These are phyloP conservation scores for Podotricha telesiphe DNA, from an alignment of 2,888 invertebrate genomes.

Conservation along the genomic window DNA sequence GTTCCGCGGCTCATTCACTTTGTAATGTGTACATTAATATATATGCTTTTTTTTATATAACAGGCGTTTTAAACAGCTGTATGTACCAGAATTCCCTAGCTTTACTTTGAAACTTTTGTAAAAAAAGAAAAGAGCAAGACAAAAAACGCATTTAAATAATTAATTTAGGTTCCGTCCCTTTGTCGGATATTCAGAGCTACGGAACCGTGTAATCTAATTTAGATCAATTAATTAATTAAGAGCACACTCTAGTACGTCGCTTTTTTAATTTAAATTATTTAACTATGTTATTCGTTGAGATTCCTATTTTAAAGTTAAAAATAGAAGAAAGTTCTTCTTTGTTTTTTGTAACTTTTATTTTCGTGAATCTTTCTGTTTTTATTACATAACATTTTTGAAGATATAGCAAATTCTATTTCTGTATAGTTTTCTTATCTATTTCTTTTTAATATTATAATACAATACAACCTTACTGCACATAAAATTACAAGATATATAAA, in stretches of 20 bases:
- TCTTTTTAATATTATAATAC: too few relatives aligned
- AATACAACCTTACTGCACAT: too few relatives aligned
- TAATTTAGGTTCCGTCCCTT: slow-evolving; percentile 46
- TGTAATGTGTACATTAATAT: too few relatives aligned
- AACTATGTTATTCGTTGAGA: slow-evolving; percentile 10
- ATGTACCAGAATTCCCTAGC: background rate
- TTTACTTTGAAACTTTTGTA: slow-evolving; percentile 42
- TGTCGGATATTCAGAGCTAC: slow-evolving; percentile 46
- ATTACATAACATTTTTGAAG: too few relatives aligned
- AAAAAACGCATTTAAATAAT: slow-evolving; percentile 50
- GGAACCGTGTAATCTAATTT: slow-evolving; percentile 49
- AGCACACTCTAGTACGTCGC: slow-evolving; percentile 39
- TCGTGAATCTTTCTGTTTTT: too few relatives aligned
- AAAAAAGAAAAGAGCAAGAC: slow-evolving; percentile 48
- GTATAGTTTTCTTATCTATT: too few relatives aligned
- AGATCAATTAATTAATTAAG: slow-evolving; percentile 49
- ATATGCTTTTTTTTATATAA: too few relatives aligned
- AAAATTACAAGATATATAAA: too few relatives aligned
- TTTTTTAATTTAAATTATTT: slow-evolving; percentile 32
- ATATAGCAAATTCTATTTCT: too few relatives aligned
- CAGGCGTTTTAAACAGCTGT: slow-evolving; percentile 15
- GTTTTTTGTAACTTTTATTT: too few relatives aligned
- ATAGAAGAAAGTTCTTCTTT: background rate
- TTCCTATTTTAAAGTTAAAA: background rate
- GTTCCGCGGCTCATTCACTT: too few relatives aligned